A percentile compares a stretch with the other conserved stretches of the same genome.
Conservation (phyloP, 2,888 invertebrate genomes). For the Portevinia maculata region DNA sequence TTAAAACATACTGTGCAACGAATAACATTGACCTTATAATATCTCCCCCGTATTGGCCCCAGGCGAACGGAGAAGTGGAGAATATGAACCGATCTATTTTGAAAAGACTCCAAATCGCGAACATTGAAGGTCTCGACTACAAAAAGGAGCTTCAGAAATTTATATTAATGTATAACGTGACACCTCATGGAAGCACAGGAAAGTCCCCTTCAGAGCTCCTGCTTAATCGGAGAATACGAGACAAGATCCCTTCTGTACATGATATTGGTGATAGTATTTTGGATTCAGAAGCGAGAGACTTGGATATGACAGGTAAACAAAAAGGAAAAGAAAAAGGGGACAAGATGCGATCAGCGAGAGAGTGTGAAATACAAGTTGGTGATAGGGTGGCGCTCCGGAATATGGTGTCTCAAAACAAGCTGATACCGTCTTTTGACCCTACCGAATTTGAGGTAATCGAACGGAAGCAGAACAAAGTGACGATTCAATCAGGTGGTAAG, state of each 20-base stretch:
- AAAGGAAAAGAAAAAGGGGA: conserved; percentile 53
- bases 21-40: conserved; percentile 36
- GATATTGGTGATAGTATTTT: conserved; percentile 43
- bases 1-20: not conserved
- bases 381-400: too few species aligned
- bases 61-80: conserved; percentile 9
- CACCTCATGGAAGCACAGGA: conserved; percentile 69
- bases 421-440: too few species aligned
- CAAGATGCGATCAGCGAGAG: too few species aligned
- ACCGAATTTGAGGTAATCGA: too few species aligned
- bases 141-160: not conserved
- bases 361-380: too few species aligned
- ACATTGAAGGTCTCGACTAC: too few species aligned
- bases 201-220: conserved; percentile 59
- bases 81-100: conserved; percentile 32
- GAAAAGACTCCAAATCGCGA: not conserved
- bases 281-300: conserved; percentile 56
- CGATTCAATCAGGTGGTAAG: not conserved
- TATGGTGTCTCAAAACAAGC: too few species aligned
- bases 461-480: too few species aligned
- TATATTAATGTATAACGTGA: conserved; percentile 54
- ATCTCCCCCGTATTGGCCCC: conserved; percentile 34
- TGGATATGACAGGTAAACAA: conserved; percentile 43
- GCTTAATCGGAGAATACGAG: conserved; percentile 52
- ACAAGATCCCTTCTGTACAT: conserved; percentile 63